A percentile compares a stretch with the other conserved stretches of the same genome.
Evolutionary conservation across 2,113 vertebrate species (phyloP).

Genomic region (Danionella cerebrum): DNA sequence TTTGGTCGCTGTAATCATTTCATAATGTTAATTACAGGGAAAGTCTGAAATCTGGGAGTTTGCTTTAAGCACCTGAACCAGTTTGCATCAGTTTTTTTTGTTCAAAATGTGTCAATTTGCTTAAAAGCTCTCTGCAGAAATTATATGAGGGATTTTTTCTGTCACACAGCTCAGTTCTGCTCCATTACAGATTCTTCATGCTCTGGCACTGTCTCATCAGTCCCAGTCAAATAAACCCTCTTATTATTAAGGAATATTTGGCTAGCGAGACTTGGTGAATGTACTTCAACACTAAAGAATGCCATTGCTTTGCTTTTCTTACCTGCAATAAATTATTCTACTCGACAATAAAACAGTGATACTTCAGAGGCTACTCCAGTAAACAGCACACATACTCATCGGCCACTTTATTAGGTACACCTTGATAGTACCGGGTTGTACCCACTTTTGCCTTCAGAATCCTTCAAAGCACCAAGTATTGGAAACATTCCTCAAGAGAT

Average conservation of each 20-base stretch:
- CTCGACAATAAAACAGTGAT: too few relatives aligned
- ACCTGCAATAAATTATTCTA: too few relatives aligned
- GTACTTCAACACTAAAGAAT: too few relatives aligned
- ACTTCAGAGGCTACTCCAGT: too few relatives aligned
- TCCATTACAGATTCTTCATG: background rate
- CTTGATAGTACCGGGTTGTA: too few relatives aligned
- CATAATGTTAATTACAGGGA: background rate
- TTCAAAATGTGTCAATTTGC: background rate
- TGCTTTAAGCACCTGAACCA: constrained; percentile 10
- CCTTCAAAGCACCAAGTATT: too few relatives aligned
- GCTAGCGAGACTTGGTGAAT: background rate
- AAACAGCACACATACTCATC: too few relatives aligned
- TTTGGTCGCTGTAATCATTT: background rate
- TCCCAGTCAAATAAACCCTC: background rate
- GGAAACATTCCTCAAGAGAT: too few relatives aligned
- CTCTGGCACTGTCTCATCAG: background rate
- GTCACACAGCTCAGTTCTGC: background rate
- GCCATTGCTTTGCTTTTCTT: too few relatives aligned
- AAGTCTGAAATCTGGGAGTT: constrained; percentile 12
- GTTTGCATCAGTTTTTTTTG: background rate
- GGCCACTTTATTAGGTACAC: too few relatives aligned
- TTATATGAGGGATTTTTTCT: constrained; percentile 2
- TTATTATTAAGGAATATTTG: background rate
- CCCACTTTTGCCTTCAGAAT: too few relatives aligned
- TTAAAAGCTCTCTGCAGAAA: constrained; percentile 1